Conservation (phyloP, 2,113 vertebrate species). For the Myodes glareolus region DNA sequence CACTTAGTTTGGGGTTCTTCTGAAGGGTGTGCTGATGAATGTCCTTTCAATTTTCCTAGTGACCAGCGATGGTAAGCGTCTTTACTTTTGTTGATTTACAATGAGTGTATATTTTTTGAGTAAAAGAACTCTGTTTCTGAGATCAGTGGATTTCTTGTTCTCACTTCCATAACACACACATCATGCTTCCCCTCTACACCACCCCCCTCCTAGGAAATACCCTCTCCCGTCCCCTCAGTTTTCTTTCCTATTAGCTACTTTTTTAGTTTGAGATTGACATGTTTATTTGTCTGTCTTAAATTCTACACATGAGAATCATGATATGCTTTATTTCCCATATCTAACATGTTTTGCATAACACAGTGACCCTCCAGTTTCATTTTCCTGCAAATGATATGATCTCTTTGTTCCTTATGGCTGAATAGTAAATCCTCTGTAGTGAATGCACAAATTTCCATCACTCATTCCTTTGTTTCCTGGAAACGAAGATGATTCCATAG, state of each 20-base stretch:
- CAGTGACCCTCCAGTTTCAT: not conserved
- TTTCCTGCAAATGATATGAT: not conserved
- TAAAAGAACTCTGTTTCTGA: not conserved
- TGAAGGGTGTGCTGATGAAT: not conserved
- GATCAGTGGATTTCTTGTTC: not conserved
- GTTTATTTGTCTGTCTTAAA: not conserved
- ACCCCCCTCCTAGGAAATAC: not conserved
- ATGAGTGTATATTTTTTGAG: not conserved
- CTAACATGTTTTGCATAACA: not conserved
- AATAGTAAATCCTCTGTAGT: not conserved
- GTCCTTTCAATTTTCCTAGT: not conserved
- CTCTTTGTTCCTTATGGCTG: not conserved
- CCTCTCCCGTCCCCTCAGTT: not conserved
- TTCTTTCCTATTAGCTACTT: not conserved
- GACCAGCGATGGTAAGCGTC: not conserved
- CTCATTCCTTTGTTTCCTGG: not conserved
- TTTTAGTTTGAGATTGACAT: not conserved
- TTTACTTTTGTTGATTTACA: not conserved
- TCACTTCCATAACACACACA: not conserved
- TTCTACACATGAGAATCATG: not conserved
- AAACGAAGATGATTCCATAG: not conserved
- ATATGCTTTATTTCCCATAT: no score
- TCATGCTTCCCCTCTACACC: not conserved
- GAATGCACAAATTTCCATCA: no score
- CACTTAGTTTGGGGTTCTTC: not conserved